Evolutionary conservation across 2,797 vertebrate genomes (phyloP).

Genomic region (Amblyopsis hoosieri): DNA sequence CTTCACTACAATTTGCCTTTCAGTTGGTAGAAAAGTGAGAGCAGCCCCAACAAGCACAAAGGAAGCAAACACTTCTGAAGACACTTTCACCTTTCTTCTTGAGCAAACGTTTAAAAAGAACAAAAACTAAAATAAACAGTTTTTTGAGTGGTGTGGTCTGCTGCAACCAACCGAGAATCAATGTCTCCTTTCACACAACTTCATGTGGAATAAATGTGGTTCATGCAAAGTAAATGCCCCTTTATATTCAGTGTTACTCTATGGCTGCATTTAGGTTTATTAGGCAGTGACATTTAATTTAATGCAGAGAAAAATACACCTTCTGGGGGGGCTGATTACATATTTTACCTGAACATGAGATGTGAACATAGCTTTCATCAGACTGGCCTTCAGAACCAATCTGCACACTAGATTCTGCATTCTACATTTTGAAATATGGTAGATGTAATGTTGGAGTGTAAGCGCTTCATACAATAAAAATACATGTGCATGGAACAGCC

Average conservation of each 20-base stretch:
- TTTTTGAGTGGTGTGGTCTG: slow-evolving; percentile 59
- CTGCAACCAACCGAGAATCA: slow-evolving; percentile 71
- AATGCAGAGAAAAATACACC: slow-evolving; percentile 37
- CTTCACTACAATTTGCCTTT: slow-evolving; percentile 79
- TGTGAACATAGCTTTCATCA: slow-evolving; percentile 7
- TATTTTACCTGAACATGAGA: slow-evolving; percentile 35
- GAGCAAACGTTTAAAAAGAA: slow-evolving; percentile 62
- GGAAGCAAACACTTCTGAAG: slow-evolving; percentile 71
- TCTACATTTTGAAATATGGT: slow-evolving; percentile 17
- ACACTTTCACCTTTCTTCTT: slow-evolving; percentile 60
- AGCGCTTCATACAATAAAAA: slow-evolving; percentile 44
- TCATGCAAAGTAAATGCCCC: slow-evolving; percentile 69
- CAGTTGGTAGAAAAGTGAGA: slow-evolving; percentile 81
- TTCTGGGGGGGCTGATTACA: slow-evolving; percentile 35
- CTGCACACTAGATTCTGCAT: slow-evolving; percentile 23
- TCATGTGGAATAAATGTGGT: slow-evolving; percentile 62
- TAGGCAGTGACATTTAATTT: slow-evolving; percentile 67
- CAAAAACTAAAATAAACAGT: slow-evolving; percentile 28
- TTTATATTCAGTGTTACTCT: slow-evolving; percentile 42
- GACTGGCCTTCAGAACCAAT: not conserved
- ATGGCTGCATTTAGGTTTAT: slow-evolving; percentile 59
- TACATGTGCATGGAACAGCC: slow-evolving; percentile 43
- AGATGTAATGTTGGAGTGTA: slow-evolving; percentile 46
- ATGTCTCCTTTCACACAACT: slow-evolving; percentile 48
- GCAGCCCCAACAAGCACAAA: slow-evolving; percentile 80